Base-by-base conservation (phyloP, 23 tunicate species). In the Styela clava region DNA sequence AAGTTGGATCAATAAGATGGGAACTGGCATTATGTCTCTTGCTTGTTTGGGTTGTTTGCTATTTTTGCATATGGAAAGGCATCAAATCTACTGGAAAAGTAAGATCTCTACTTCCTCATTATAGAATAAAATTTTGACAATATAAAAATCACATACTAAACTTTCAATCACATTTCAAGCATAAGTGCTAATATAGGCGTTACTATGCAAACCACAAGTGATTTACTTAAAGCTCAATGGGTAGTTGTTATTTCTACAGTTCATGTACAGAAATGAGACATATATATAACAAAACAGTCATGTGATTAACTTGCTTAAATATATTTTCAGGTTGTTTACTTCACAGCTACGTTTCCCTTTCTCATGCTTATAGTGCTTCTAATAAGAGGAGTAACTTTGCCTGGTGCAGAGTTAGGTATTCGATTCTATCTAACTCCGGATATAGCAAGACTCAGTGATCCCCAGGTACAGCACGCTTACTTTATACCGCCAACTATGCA, bases 11-110 rank as follows among this genome's bases (percentile, higher is more conserved):
- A 2, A 31, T 82, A 56, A 81, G 78, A 34, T 82, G 85, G 85
- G 85, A 82, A 32, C 27, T 82, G 26, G 85, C 78, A 28, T 52
- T 77, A 16, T 69, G 81, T 21, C 61, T 82, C 26, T 29, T 61
- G 62, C 16, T 73, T 16, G 37, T 35, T 3, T 82, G 85, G 85
- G 29, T 82, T 26, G 33, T 82, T 30, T 82, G 85, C 31, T 82
- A 82, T 34, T 73, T 82, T 52, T 82, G 85, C 85, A 77, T 82
- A 20, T 82, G 85, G 83, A 82, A 82, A 34, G 82, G 85, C 2
- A 77, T 82, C 82, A 82, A 82, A 74, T 77, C 44, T 19, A 82
- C 85, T 3, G 85, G 85, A 77, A 82, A 82, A 34, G 77, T 71
- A 71, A 65, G 30, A 61, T 61, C n/a, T n/a, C n/a, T n/a, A n/a